phyloP scores from a whole-genome alignment of 2,797 vertebrate species.

The Pteropus rufus region DNA sequence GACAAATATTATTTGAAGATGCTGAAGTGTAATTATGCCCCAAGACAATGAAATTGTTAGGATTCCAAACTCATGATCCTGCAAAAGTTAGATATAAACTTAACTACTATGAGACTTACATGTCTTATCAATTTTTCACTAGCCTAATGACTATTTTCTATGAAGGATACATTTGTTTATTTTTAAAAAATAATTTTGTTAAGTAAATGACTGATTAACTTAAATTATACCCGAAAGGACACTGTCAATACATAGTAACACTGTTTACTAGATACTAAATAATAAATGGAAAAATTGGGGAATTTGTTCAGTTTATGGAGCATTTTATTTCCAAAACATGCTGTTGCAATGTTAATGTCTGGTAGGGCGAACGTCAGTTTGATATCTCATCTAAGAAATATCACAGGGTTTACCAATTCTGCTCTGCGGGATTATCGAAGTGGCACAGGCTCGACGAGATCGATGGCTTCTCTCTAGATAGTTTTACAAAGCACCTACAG shows the following conservation, averaged over 20 bases:
- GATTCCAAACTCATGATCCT: neutral
- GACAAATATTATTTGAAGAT: neutral
- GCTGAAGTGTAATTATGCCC: neutral
- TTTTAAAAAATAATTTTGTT: slow-evolving; percentile 15
- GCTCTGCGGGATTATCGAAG: slow-evolving; percentile 48
- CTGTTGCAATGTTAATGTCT: neutral
- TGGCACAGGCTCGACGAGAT: neutral
- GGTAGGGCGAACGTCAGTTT: neutral
- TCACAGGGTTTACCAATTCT: neutral
- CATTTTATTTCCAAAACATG: neutral
- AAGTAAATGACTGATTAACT: neutral
- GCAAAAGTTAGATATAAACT: neutral
- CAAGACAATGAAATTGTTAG: neutral
- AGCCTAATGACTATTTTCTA: neutral
- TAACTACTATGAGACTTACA: neutral
- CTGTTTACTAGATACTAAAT: neutral
- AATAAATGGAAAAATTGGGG: neutral
- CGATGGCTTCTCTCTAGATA: neutral
- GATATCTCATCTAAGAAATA: slow-evolving; percentile 13
- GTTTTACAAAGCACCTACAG: neutral
- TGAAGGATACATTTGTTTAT: neutral
- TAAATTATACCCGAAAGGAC: neutral
- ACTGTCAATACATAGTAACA: neutral
- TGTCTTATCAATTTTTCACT: neutral
- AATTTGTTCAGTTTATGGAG: neutral